phyloP scores from a whole-genome alignment of 2,113 vertebrate species.

The Syrrhaptes paradoxus region DNA sequence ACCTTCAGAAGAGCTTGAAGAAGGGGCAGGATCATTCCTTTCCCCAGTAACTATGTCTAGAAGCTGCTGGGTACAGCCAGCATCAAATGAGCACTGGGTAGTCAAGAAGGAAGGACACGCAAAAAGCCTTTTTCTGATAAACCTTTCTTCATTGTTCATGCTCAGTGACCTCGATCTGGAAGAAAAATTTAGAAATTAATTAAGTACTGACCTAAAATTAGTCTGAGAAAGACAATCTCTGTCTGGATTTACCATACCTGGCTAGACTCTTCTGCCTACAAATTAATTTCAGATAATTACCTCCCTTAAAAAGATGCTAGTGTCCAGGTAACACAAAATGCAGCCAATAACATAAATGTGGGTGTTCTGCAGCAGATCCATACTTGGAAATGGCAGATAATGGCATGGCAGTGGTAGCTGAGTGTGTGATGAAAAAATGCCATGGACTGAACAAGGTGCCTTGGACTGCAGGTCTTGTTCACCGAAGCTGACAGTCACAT shows the following conservation, averaged over 20 bases:
- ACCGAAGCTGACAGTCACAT: rapidly evolving
- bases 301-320: background rate
- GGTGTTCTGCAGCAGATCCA: background rate
- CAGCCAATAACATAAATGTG: background rate
- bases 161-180: background rate
- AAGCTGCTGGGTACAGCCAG: background rate
- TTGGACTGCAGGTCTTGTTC: background rate
- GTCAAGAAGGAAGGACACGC: background rate
- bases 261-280: background rate
- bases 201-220: background rate
- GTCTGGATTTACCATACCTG: background rate
- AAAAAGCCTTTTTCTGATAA: background rate
- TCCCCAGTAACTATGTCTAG: background rate
- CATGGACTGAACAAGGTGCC: background rate
- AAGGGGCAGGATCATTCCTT: background rate
- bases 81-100: background rate
- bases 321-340: background rate
- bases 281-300: background rate
- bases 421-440: background rate
- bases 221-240: background rate
- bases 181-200: background rate
- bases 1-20: background rate
- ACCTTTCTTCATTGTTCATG: background rate
- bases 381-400: background rate
- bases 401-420: rapidly evolving